phyloP scores from a whole-genome alignment of 2,888 invertebrate species.

The Mythimna impura region DNA sequence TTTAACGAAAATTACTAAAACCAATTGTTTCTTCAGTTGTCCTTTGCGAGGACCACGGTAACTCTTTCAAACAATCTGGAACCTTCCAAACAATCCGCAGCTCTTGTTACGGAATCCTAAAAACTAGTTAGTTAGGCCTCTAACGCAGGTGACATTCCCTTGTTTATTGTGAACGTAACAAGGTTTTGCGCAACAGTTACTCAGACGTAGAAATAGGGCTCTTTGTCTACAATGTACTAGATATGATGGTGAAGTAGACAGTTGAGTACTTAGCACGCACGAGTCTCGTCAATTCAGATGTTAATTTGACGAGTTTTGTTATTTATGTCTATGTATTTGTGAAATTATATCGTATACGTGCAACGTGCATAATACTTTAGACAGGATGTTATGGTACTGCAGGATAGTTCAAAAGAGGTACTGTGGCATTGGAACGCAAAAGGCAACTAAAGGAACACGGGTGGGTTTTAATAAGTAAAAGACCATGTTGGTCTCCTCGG shows the following conservation, averaged over 20 bases:
- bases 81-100: too few species aligned
- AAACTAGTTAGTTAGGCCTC: constrained; percentile 35
- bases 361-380: too few species aligned
- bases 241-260: not conserved
- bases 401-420: too few species aligned
- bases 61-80: too few species aligned
- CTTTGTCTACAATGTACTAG: constrained; percentile 1
- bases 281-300: constrained; percentile 5
- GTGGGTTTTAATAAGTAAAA: too few species aligned
- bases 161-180: constrained; percentile 10
- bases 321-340: not conserved
- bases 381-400: too few species aligned
- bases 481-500: too few species aligned
- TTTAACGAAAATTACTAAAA: too few species aligned
- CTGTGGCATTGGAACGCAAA: too few species aligned
- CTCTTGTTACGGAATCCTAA: not conserved
- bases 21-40: too few species aligned
- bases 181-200: constrained; percentile 7
- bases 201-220: not conserved
- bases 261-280: constrained; percentile 23
- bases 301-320: constrained; percentile 17
- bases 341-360: not conserved
- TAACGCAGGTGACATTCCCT: not conserved
- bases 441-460: too few species aligned
- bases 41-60: too few species aligned